phyloP scores from a whole-genome alignment of 2,888 invertebrate species.

The Parascotia fuliginaria region DNA sequence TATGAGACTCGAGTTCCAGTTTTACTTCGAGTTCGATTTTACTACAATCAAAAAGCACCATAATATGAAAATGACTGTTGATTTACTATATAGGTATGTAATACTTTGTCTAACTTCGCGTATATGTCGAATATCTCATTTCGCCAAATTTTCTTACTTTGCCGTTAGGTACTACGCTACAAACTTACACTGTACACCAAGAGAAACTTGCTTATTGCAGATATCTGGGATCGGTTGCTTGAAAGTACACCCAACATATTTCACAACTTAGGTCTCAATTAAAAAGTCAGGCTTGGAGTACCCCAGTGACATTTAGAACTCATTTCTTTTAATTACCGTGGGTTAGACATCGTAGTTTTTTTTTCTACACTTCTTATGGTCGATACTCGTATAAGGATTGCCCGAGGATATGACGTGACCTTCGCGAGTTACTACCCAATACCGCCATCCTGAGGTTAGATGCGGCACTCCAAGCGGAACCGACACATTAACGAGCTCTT shows the following conservation, averaged over 20 bases:
- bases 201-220: constrained; percentile 24
- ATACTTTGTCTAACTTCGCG: too few relatives aligned
- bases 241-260: constrained; percentile 19
- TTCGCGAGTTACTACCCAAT: constrained; percentile 3
- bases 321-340: constrained; percentile 7
- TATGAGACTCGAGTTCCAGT: too few relatives aligned
- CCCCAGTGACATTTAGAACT: constrained; percentile 20
- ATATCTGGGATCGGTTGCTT: constrained; percentile 30
- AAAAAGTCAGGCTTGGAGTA: constrained; percentile 30
- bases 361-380: background rate
- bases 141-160: background rate
- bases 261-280: constrained; percentile 29
- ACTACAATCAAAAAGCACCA: too few relatives aligned
- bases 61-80: too few relatives aligned
- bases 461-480: constrained; percentile 6
- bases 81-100: too few relatives aligned
- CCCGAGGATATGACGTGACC: background rate
- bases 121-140: background rate
- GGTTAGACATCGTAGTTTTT: background rate
- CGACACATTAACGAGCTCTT: background rate
- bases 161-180: background rate
- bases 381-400: background rate
- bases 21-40: too few relatives aligned
- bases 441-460: background rate
- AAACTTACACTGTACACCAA: constrained; percentile 1